phyloP scores from a whole-genome alignment of 2,797 vertebrate genomes.

The Enteromius trimaculatus region DNA sequence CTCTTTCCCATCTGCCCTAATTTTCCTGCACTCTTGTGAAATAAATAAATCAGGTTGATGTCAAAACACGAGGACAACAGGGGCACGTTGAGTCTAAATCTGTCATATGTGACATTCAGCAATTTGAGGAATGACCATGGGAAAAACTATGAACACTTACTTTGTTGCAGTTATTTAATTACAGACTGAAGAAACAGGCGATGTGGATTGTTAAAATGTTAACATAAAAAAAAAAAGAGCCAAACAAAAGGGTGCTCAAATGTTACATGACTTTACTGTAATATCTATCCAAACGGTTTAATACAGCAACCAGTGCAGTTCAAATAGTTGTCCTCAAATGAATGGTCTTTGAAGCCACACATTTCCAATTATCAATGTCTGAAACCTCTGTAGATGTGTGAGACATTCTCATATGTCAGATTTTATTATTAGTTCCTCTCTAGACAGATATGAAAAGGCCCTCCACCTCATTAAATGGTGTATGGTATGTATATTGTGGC shows the following conservation, averaged over 20 bases:
- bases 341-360: background rate
- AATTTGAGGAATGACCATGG: conserved; percentile 21
- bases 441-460: conserved; percentile 1
- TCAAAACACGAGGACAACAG: conserved; percentile 8
- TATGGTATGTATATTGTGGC: background rate
- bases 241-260: background rate
- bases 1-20: conserved; percentile 50
- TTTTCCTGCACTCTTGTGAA: conserved; percentile 6
- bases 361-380: background rate
- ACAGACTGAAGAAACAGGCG: background rate
- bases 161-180: background rate
- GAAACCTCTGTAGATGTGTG: background rate
- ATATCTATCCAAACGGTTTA: background rate
- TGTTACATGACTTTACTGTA: background rate
- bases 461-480: background rate
- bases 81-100: background rate
- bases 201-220: background rate
- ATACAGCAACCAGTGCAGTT: background rate
- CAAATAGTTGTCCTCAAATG: background rate
- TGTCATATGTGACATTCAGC: background rate
- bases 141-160: background rate
- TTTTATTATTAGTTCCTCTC: background rate
- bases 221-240: background rate
- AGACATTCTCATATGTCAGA: background rate
- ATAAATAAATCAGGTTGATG: conserved; percentile 34